These are phyloP conservation scores for Heliconius hortense DNA, from an alignment of 2,888 invertebrate genomes.

Conservation along the genomic window DNA sequence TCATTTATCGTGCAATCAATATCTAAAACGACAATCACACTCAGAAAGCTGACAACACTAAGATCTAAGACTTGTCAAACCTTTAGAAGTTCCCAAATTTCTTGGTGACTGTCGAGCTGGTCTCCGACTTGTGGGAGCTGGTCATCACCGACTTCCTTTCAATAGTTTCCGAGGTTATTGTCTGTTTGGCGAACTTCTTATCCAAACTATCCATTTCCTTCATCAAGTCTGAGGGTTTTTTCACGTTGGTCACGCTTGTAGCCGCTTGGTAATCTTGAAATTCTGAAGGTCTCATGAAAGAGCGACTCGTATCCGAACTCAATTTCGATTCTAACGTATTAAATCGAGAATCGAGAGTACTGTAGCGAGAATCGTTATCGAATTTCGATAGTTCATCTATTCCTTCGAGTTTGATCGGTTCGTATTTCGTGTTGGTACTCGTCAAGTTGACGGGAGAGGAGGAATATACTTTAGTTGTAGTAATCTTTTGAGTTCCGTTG, in stretches of 20 bases:
- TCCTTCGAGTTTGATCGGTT: slow-evolving; percentile 74
- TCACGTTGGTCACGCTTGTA: slow-evolving; percentile 59
- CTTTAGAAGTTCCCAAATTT: slow-evolving; percentile 77
- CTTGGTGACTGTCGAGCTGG: slow-evolving; percentile 81
- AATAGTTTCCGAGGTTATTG: slow-evolving; percentile 85
- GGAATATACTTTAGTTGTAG: slow-evolving; percentile 81
- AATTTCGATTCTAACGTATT: slow-evolving; percentile 74
- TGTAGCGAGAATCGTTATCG: slow-evolving; percentile 77
- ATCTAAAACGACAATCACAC: slow-evolving; percentile 4
- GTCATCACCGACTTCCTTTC: slow-evolving; percentile 86
- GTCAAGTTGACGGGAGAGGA: slow-evolving; percentile 80
- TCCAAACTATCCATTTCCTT: slow-evolving; percentile 83
- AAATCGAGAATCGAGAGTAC: slow-evolving; percentile 73
- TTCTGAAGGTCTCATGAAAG: slow-evolving; percentile 79
- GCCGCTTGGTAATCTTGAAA: slow-evolving; percentile 69
- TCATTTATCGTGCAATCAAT: slow-evolving; percentile 16
- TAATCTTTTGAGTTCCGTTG: slow-evolving; percentile 80
- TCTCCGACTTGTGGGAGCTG: slow-evolving; percentile 82
- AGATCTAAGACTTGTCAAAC: slow-evolving; percentile 42
- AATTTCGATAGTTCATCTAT: slow-evolving; percentile 79
- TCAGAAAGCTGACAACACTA: slow-evolving; percentile 7
- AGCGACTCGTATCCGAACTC: slow-evolving; percentile 74
- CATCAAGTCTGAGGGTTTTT: slow-evolving; percentile 65
- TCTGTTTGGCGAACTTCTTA: slow-evolving; percentile 85
- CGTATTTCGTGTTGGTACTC: slow-evolving; percentile 76